Percentiles rank a stretch among this genome's conserved stretches.
These are phyloP conservation scores for Atta texana DNA, from an alignment of 1,140 invertebrate genomes.

Conservation along the genomic window DNA sequence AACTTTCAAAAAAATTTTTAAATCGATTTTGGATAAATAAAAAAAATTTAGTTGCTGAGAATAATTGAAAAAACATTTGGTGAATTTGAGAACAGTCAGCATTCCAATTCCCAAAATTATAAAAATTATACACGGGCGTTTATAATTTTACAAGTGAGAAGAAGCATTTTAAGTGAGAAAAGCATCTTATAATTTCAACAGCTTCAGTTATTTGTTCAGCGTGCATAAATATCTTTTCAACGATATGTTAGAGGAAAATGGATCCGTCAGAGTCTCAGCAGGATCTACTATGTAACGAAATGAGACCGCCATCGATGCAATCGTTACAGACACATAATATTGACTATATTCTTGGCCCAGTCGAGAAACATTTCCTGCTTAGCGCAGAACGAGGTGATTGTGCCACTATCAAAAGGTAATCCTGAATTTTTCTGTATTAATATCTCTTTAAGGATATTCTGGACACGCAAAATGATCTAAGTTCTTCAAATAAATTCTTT, in stretches of 20 bases:
- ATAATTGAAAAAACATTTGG: background rate
- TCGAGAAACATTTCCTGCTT: conserved; percentile 94
- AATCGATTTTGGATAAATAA: background rate
- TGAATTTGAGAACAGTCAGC: background rate
- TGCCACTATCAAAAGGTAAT: conserved; percentile 92
- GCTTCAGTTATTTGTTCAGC: background rate
- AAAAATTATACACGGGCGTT: background rate
- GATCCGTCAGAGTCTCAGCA: conserved; percentile 85
- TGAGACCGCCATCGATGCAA: conserved; percentile 73
- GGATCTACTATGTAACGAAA: conserved; percentile 83
- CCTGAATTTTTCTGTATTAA: conserved; percentile 48
- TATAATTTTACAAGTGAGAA: background rate
- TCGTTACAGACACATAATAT: conserved; percentile 74
- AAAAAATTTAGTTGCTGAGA: background rate
- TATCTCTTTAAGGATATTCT: background rate
- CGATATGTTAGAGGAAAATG: conserved; percentile 74
- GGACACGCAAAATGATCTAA: conserved; percentile 1
- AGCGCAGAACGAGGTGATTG: conserved; percentile 95
- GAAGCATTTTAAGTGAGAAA: background rate
- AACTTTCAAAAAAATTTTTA: too few relatives aligned
- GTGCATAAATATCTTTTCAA: background rate
- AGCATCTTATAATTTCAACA: background rate
- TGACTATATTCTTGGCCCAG: conserved; percentile 90
- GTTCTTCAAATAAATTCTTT: background rate
- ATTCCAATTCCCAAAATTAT: background rate